These are phyloP conservation scores for Baronia brevicornis DNA, from an alignment of 2,888 invertebrate genomes.

Conservation along the genomic window DNA sequence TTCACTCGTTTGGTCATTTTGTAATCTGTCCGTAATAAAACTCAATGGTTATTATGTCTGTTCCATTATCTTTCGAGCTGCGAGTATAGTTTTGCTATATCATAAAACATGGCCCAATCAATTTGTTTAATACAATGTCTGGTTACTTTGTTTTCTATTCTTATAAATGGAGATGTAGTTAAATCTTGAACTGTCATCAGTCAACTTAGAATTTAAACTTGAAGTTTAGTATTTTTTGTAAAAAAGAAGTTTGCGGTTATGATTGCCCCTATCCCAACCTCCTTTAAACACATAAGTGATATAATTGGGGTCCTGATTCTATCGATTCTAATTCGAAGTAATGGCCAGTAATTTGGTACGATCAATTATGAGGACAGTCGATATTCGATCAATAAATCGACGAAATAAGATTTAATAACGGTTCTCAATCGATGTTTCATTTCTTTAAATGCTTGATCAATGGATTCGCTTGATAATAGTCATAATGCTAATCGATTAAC, in stretches of 20 bases:
- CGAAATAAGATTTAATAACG: constrained; percentile 69
- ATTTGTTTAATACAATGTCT: constrained; percentile 20
- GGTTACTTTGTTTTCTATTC: constrained; percentile 19
- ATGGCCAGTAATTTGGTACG: constrained; percentile 70
- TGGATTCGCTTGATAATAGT: constrained; percentile 69
- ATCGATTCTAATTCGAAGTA: constrained; percentile 74
- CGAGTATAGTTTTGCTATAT: constrained; percentile 29
- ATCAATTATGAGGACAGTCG: constrained; percentile 74
- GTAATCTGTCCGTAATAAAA: constrained; percentile 61
- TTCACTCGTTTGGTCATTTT: constrained; percentile 52
- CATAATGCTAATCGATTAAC: constrained; percentile 62
- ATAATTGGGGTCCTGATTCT: constrained; percentile 72
- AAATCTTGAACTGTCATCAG: constrained; percentile 7
- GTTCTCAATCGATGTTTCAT: constrained; percentile 68
- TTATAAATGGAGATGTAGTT: constrained; percentile 19
- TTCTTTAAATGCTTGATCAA: constrained; percentile 74
- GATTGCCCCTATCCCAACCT: constrained; percentile 62
- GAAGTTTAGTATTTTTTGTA: constrained; percentile 15
- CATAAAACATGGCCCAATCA: constrained; percentile 24
- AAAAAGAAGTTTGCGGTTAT: constrained; percentile 50
- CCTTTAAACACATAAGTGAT: constrained; percentile 75
- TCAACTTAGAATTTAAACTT: too few relatives aligned
- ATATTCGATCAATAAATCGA: constrained; percentile 75
- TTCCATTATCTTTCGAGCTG: constrained; percentile 42
- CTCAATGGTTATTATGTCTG: constrained; percentile 49